Percentiles rank a stretch among this genome's conserved stretches.
Conservation (phyloP, 1,140 invertebrate genomes). For the Megalopta genalis region DNA sequence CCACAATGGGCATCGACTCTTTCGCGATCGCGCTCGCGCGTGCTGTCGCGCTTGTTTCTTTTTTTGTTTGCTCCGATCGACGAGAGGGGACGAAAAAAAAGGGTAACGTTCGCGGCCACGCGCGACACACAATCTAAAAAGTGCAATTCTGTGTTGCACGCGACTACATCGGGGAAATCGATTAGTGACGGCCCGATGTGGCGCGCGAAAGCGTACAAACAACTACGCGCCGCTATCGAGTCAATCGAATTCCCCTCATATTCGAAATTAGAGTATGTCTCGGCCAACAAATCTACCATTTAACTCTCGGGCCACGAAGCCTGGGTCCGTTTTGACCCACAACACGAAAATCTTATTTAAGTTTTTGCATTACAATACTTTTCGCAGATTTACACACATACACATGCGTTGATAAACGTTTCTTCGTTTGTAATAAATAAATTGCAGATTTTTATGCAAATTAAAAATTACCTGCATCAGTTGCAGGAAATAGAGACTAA, state of each 20-base stretch:
- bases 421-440: too few species aligned
- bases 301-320: too few species aligned
- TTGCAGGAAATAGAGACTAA: too few species aligned
- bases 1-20: constrained; percentile 10
- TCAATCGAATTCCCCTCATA: neutral
- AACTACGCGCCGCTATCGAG: constrained; percentile 1
- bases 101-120: constrained; percentile 52
- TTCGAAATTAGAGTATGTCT: neutral
- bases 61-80: constrained; percentile 27
- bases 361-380: too few species aligned
- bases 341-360: too few species aligned
- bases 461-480: too few species aligned
- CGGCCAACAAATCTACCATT: neutral
- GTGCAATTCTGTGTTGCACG: constrained; percentile 67
- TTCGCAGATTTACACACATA: too few species aligned
- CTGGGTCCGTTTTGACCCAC: too few species aligned
- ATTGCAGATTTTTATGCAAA: too few species aligned
- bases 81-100: constrained; percentile 44
- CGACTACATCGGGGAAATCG: constrained; percentile 62
- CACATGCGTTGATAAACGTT: too few species aligned
- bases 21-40: neutral
- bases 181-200: constrained; percentile 56
- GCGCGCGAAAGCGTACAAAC: constrained; percentile 48
- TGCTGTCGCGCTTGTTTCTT: neutral
- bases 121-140: constrained; percentile 63